Base-by-base conservation (phyloP, 2,797 vertebrate genomes). In the Poeciliopsis gracilis region DNA sequence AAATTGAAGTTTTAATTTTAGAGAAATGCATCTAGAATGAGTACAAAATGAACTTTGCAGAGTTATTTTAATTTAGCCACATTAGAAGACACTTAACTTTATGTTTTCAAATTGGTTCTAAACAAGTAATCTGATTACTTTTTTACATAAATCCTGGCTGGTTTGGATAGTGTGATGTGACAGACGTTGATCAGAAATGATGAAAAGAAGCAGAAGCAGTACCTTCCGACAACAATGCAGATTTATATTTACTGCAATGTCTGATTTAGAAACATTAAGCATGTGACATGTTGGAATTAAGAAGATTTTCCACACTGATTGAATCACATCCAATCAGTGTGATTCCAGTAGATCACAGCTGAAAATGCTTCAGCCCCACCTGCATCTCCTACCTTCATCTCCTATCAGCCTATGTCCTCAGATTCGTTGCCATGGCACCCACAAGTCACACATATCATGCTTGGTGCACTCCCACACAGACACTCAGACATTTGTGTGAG, bases 361-460 rank as follows among this genome's bases (percentile, higher is more conserved):
- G 36, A 25, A 51, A 47, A 28, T 73, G 12, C 67, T 76, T 86
- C 83, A 43, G 67, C 73, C 63, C 81, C 66, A 13, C 73, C 12
- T 11, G 18, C 30, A 6, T 46, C 72, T 77, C 18, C 63, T 47
- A 74, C 84, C 80, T 69, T 90, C 73, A 85, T 87, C 88, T 93
- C 86, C 85, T 51, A 73, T 84, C 82, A 61, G 84, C 72, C 70
- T 81, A 77, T 53, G 3, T 79, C 83, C 75, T 72, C 55, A 1
- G 75, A 89, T 77, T 67, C 66, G 59, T 94, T 79, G 8, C 92
- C 91, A 76, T 84, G 89, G 86, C 69, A 90, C 93, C 92, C 79
- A 63, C 79, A 66, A 91, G 83, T 88, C 84, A 80, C 91, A 93
- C 88, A 89, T 91, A 51, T 49, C 61, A 2, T 77, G 49, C 80